phyloP scores from a whole-genome alignment of 2,888 invertebrate species.

The Prenolepis imparis region DNA sequence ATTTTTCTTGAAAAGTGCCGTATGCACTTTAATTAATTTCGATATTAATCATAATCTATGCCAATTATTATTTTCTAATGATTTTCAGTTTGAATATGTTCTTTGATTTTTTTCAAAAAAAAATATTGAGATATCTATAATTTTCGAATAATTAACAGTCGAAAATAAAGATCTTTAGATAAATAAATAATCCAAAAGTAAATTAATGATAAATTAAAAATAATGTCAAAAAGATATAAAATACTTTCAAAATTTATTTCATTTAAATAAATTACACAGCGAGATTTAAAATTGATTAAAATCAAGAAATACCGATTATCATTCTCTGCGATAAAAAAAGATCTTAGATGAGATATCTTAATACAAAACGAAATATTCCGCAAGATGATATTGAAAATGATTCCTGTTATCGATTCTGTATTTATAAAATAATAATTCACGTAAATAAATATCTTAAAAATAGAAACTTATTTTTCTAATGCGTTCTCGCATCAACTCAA shows the following conservation, averaged over 20 bases:
- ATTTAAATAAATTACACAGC: not conserved
- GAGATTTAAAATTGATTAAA: not conserved
- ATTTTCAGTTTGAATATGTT: not conserved
- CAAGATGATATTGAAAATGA: not conserved
- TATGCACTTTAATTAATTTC: slow-evolving; percentile 4
- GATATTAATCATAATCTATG: not conserved
- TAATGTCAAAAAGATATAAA: not conserved
- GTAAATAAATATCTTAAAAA: not conserved
- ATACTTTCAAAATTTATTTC: not conserved
- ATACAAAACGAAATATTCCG: not conserved
- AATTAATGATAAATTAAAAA: not conserved
- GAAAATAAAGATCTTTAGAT: not conserved
- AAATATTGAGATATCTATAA: not conserved
- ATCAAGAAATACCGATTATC: not conserved
- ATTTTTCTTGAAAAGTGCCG: not conserved
- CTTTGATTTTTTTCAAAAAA: not conserved
- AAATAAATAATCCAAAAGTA: not conserved
- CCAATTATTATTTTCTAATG: not conserved
- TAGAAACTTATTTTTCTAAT: not conserved
- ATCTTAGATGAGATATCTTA: not conserved
- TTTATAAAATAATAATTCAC: not conserved
- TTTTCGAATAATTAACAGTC: not conserved
- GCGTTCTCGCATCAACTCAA: not conserved
- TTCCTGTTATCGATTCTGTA: not conserved
- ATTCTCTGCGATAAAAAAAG: not conserved